These are phyloP conservation scores for Endomychus coccineus DNA, from an alignment of 2,888 invertebrate species.

Conservation along the genomic window DNA sequence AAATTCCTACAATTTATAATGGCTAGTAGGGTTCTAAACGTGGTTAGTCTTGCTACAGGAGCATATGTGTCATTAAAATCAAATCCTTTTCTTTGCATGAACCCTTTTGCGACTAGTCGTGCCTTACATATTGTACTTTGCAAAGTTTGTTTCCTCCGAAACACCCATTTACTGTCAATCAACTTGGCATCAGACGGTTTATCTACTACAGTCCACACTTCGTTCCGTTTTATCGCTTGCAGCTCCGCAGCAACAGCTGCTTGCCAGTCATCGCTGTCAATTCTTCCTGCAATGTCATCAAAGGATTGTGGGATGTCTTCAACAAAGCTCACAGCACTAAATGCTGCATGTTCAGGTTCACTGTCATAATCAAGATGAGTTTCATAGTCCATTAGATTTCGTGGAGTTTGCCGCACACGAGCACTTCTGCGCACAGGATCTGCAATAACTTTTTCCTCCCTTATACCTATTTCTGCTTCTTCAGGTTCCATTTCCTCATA, in stretches of 20 bases:
- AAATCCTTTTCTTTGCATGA: conserved; percentile 19
- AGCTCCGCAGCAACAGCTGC: conserved; percentile 22
- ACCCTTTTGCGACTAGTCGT: too few relatives aligned
- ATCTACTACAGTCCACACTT: conserved; percentile 20
- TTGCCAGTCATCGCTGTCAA: conserved; percentile 17
- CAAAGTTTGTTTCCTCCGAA: too few relatives aligned
- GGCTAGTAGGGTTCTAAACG: conserved; percentile 11
- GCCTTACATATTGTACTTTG: too few relatives aligned
- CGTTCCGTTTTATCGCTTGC: conserved; percentile 15
- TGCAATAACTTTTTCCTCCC: too few relatives aligned
- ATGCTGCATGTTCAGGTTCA: conserved; percentile 8
- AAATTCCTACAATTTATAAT: conserved; percentile 11
- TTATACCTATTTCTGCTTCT: too few relatives aligned
- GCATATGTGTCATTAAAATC: conserved; percentile 28
- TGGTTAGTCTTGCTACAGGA: conserved; percentile 14
- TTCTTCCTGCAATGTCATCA: conserved; percentile 12
- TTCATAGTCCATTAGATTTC: too few relatives aligned
- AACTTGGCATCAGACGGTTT: conserved; percentile 16
- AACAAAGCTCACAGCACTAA: conserved; percentile 15
- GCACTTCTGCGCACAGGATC: too few relatives aligned
- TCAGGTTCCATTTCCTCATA: too few relatives aligned
- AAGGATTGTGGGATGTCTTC: conserved; percentile 15
- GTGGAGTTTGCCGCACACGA: too few relatives aligned
- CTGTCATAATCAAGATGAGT: conserved; percentile 6
- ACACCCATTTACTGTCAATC: conserved; percentile 22